Conservation (phyloP, 2,113 vertebrate species). For the Thinocorus orbignyianus region DNA sequence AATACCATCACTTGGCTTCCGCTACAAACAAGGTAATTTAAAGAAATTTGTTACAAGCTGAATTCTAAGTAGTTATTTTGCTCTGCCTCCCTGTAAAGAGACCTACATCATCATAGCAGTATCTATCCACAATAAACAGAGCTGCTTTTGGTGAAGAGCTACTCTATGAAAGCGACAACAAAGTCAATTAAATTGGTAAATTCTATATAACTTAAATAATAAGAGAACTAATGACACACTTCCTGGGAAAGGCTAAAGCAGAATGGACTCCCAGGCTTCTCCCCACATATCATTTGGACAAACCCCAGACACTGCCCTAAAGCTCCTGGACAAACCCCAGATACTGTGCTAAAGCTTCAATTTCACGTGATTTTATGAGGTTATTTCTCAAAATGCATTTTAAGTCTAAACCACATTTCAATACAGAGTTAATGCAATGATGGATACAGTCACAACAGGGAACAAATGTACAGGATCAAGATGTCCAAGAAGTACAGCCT, state of each 20-base stretch:
- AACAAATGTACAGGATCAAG: background rate
- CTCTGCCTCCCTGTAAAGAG: background rate
- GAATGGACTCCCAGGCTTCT: background rate
- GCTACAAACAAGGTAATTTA: background rate
- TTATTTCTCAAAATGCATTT: background rate
- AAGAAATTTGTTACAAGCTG: background rate
- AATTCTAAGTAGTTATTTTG: background rate
- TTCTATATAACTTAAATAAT: background rate
- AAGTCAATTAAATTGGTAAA: background rate
- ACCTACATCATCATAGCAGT: background rate
- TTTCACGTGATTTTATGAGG: background rate
- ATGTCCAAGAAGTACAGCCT: background rate
- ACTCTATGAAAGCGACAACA: background rate
- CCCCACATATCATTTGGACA: background rate
- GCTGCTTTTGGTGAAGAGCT: background rate
- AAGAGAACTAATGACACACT: background rate
- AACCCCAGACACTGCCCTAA: background rate
- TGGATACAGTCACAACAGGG: background rate
- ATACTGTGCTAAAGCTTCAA: background rate
- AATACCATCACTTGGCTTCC: background rate
- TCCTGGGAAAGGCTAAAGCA: background rate
- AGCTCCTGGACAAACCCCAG: background rate
- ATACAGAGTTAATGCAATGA: background rate
- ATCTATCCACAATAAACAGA: background rate
- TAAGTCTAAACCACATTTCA: background rate